Conservation (phyloP, 2,888 invertebrate species). For the Mayetiola destructor region DNA sequence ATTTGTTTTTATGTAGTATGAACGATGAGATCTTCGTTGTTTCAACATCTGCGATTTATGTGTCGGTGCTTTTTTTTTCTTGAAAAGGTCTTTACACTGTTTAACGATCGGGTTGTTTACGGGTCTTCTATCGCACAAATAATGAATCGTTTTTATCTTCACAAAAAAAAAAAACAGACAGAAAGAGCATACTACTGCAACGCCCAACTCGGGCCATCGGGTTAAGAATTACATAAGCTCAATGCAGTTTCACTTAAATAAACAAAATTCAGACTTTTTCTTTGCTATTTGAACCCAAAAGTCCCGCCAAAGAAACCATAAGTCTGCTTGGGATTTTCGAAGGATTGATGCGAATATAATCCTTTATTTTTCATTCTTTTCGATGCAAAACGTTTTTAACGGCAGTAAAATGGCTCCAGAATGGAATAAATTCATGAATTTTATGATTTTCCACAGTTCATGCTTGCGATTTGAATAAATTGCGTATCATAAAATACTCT, state of each 20-base stretch:
- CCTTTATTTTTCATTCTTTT: neutral
- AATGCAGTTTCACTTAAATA: constrained; percentile 2
- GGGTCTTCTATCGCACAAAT: neutral
- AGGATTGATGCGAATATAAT: no score
- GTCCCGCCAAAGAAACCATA: neutral
- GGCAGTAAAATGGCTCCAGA: neutral
- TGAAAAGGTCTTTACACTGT: constrained; percentile 5
- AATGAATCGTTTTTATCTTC: neutral
- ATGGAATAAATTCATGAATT: neutral
- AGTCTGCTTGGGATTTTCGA: no score
- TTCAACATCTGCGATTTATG: constrained; percentile 10
- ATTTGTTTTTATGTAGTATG: neutral
- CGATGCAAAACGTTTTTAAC: neutral
- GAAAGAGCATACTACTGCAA: neutral
- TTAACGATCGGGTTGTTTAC: no score
- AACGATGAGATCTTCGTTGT: neutral
- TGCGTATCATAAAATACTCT: neutral
- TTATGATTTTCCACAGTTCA: neutral
- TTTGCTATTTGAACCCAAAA: no score
- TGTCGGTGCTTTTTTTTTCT: neutral
- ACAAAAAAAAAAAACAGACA: neutral
- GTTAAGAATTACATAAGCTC: neutral
- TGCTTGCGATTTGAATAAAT: constrained; percentile 1
- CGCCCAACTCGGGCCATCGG: neutral
- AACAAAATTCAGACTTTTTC: no score